Evolutionary conservation across 2,888 invertebrate species (phyloP), one percentile per base, ranked within the genome.

Genomic region (Scaptomyza reducta): DNA sequence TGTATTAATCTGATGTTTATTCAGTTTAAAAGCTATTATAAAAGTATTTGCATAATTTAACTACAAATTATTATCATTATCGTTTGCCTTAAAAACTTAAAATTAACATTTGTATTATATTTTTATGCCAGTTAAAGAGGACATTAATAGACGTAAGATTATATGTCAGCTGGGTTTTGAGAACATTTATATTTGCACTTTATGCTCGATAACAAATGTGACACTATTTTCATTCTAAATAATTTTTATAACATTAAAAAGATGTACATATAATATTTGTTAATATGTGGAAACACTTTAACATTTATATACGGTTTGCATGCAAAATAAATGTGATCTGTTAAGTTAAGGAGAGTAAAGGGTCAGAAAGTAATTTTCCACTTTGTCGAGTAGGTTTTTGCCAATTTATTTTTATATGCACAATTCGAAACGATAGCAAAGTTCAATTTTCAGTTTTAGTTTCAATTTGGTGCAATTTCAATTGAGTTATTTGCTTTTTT

Each of bases 401-500:
- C 9, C 80, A 66, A 75, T 83, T 69, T 70, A 77, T 56, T 75
- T 79, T 62, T 61, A n/a, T 13, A 62, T 69, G 71, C 60, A 61
- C 75, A 72, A 63, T 49, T 62, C 41, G 68, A 38, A 40, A 27
- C 35, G 46, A 50, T 60, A 42, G 3, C 59, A 51, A 40, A 46
- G 53, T 63, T 57, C 50, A 45, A 57, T 27, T 59, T 59, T 58
- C 14, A 57, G 62, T 63, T 69, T 67, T 46, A 41, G 54, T 55
- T 74, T 81, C 60, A 67, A 68, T 77, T 83, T 74, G 58, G 50
- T 73, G 72, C 76, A 78, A 74, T 78, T 85, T 78, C 73, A 69
- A 83, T 80, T 72, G 76, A 83, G 79, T 79, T 80, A 83, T 80
- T 84, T 84, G 62, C 68, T 55, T 69, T 22, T 47, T 35, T 74